Conservation (phyloP, 2,113 vertebrate genomes). For the Prionailurus viverrinus region DNA sequence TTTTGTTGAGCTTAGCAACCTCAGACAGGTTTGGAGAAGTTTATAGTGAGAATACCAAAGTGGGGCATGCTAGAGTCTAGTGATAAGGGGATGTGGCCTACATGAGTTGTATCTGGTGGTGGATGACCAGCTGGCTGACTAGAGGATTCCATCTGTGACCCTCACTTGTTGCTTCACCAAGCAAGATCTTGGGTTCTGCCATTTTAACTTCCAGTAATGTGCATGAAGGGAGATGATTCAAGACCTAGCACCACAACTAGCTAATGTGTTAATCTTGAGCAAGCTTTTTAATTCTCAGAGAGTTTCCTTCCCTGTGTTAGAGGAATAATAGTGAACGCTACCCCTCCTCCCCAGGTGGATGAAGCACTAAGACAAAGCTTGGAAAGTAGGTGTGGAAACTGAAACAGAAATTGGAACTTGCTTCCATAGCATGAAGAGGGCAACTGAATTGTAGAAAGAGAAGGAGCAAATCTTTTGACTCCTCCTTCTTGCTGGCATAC, state of each 20-base stretch:
- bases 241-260: neutral
- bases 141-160: neutral
- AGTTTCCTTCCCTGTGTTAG: neutral
- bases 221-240: neutral
- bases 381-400: neutral
- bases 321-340: neutral
- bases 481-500: neutral
- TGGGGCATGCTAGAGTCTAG: neutral
- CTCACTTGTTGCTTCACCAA: neutral
- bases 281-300: neutral
- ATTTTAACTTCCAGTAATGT: neutral
- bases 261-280: neutral
- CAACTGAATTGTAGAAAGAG: neutral
- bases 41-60: neutral
- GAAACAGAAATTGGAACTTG: neutral
- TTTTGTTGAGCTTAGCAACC: neutral
- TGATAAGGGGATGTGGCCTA: neutral
- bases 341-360: neutral
- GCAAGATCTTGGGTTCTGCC: neutral
- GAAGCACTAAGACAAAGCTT: neutral
- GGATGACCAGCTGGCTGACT: neutral
- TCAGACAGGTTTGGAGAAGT: neutral
- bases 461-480: neutral
- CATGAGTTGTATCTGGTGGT: neutral
- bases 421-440: neutral